Conservation (phyloP, 2,797 vertebrate genomes). For the Cyclura pinguis region DNA sequence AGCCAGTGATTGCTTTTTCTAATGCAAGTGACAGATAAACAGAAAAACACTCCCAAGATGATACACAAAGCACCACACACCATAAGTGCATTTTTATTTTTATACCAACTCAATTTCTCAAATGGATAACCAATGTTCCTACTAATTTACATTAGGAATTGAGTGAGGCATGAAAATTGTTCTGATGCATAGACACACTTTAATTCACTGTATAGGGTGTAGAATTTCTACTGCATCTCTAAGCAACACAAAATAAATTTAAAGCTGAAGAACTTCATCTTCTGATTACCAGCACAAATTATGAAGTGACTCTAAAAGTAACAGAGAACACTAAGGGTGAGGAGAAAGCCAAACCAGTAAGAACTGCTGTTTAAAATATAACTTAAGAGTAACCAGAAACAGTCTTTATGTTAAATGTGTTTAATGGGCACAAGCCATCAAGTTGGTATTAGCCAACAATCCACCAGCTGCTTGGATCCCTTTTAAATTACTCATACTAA, state of each 20-base stretch:
- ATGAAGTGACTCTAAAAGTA: neutral
- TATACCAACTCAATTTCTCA: constrained; percentile 89
- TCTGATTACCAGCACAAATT: constrained; percentile 18
- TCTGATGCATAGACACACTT: constrained; percentile 83
- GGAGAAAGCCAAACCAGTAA: neutral
- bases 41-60: constrained; percentile 83
- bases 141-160: constrained; percentile 88
- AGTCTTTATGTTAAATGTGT: neutral
- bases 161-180: constrained; percentile 89
- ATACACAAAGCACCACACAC: constrained; percentile 82
- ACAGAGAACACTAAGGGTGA: neutral
- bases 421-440: neutral
- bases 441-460: neutral
- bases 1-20: constrained; percentile 83
- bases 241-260: constrained; percentile 59
- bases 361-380: neutral
- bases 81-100: constrained; percentile 89
- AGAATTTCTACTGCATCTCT: constrained; percentile 55
- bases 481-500: neutral
- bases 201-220: constrained; percentile 76
- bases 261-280: constrained; percentile 39
- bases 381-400: neutral
- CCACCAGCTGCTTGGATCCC: neutral
- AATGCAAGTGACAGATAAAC: constrained; percentile 89
- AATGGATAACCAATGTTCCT: constrained; percentile 92